phyloP scores from a whole-genome alignment of 2,888 invertebrate genomes.

The Lymantria dispar region DNA sequence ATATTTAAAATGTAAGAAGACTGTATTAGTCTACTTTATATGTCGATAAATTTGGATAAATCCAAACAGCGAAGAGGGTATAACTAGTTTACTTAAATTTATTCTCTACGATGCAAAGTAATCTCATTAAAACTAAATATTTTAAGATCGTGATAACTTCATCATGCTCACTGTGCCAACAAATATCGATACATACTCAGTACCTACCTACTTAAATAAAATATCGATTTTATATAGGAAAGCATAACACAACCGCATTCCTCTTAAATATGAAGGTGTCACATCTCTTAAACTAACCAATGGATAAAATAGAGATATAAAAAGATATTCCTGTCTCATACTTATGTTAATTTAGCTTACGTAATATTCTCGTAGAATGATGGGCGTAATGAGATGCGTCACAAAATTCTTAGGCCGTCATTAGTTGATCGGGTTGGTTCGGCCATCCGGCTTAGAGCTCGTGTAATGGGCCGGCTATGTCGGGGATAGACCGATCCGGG shows the following conservation, averaged over 20 bases:
- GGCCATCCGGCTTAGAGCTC: slow-evolving; percentile 41
- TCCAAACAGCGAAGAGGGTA: too few relatives aligned
- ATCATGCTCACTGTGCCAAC: too few relatives aligned
- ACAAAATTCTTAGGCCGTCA: slow-evolving; percentile 57
- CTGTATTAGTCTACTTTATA: too few relatives aligned
- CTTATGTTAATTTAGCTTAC: slow-evolving; percentile 28
- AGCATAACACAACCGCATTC: slow-evolving; percentile 11
- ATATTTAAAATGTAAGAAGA: too few relatives aligned
- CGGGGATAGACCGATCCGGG: slow-evolving; percentile 49
- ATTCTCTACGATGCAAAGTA: too few relatives aligned
- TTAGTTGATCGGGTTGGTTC: slow-evolving; percentile 50
- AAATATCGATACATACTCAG: too few relatives aligned
- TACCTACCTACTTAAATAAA: not conserved
- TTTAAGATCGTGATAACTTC: too few relatives aligned
- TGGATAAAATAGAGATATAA: slow-evolving; percentile 31
- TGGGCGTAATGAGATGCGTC: slow-evolving; percentile 47
- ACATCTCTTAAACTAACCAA: slow-evolving; percentile 8
- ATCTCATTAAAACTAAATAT: too few relatives aligned
- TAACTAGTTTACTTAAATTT: too few relatives aligned
- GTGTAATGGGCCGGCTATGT: slow-evolving; percentile 42
- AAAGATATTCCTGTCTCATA: slow-evolving; percentile 24
- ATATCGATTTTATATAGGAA: slow-evolving; percentile 7
- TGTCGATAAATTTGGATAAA: too few relatives aligned
- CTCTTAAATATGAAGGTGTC: slow-evolving; percentile 3
- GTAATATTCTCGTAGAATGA: slow-evolving; percentile 23